Percentiles rank a stretch among this genome's conserved stretches.
phyloP scores from a whole-genome alignment of 2,888 invertebrate genomes.

The Emmelina monodactyla region DNA sequence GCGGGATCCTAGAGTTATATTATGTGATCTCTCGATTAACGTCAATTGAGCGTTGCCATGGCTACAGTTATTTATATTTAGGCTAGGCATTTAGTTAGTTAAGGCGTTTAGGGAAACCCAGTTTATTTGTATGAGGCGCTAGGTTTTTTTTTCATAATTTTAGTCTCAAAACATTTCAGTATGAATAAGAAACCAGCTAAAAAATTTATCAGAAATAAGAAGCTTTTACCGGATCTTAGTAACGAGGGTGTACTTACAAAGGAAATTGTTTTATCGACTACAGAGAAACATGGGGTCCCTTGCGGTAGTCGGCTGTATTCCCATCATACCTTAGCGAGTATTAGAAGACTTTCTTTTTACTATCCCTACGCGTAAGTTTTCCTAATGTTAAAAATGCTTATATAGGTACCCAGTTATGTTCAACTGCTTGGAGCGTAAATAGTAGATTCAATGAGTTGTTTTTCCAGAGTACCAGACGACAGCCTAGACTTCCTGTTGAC shows the following conservation, averaged over 20 bases:
- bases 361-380: constrained; percentile 48
- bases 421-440: not conserved
- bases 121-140: too few relatives aligned
- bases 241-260: constrained; percentile 47
- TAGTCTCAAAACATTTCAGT: constrained; percentile 1
- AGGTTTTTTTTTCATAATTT: too few relatives aligned
- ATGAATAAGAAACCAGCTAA: constrained; percentile 25
- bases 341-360: constrained; percentile 51
- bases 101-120: too few relatives aligned
- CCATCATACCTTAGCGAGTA: constrained; percentile 68
- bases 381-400: not conserved
- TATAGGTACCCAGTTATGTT: too few relatives aligned
- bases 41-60: too few relatives aligned
- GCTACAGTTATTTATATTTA: too few relatives aligned
- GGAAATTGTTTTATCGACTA: constrained; percentile 41
- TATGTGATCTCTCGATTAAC: too few relatives aligned
- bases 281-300: constrained; percentile 41
- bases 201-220: constrained; percentile 51
- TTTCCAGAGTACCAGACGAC: constrained; percentile 67
- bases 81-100: too few relatives aligned
- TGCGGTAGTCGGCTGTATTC: constrained; percentile 62
- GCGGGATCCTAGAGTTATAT: too few relatives aligned
- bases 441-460: too few relatives aligned
- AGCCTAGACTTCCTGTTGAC: constrained; percentile 73
- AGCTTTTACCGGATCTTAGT: constrained; percentile 42